Evolutionary conservation across 2,888 invertebrate genomes (phyloP), one percentile per base, ranked within the genome.

Genomic region (Drosophila mayaguana): DNA sequence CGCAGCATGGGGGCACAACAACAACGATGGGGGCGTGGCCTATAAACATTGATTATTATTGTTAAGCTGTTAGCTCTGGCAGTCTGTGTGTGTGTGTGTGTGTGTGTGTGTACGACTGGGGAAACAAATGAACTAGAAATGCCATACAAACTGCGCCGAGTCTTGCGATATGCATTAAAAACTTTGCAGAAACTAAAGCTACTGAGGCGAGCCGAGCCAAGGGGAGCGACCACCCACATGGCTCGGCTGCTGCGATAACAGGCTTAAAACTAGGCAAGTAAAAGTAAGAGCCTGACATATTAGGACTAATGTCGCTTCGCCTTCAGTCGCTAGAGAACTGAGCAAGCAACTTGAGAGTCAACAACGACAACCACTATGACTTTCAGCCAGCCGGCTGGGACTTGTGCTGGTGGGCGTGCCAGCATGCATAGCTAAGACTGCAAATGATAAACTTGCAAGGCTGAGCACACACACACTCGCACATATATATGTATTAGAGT

Each of bases 391-490:
- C 36, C 36, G 28, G 16, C 25, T 16, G 18, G 46, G 40, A 14
- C 20, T 38, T 1, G 18, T 11, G 42, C 42, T 43, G 20, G 43
- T 5, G 34, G 75, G 75, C 64, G 78, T 54, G 57, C 48, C 61
- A 59, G 65, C 67, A 71, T 82, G 88, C 82, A 88, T 82, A 85
- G 78, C 81, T 76, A 76, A 78, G 86, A 88, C 88, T 83, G 84
- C 87, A 88, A 83, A 85, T 85, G 88, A 85, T 85, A 88, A 88
- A 85, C 88, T 81, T 80, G 88, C 88, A 75, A 63, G 63, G 63
- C 63, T 36, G 43, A 36, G 57, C 55, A 57, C 9, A 63, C 20
- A 56, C 38, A 65, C 38, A 36, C 32, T 11, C 32, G 11, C 12
- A 34, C 12, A 34, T 1, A 34, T 4, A 14, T 14, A 60, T 16